phyloP scores from a whole-genome alignment of 2,888 invertebrate species.

The Syritta pipiens region DNA sequence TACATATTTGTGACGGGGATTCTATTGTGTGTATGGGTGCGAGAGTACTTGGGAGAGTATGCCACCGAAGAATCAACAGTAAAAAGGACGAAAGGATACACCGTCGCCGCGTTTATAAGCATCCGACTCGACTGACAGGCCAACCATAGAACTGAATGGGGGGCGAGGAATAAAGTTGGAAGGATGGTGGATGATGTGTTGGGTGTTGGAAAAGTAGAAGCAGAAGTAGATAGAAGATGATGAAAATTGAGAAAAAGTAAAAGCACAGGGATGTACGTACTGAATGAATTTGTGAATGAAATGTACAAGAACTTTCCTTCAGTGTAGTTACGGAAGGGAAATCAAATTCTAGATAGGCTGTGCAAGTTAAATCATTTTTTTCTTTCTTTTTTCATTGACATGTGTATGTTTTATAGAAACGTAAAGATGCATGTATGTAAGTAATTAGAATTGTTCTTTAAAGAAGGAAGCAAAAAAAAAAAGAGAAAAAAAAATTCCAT shows the following conservation, averaged over 20 bases:
- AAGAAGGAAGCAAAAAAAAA: too few species aligned
- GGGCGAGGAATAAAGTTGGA: constrained; percentile 31
- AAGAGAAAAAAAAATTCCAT: too few species aligned
- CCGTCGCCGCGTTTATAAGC: constrained; percentile 37
- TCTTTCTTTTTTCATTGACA: too few species aligned
- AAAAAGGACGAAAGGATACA: constrained; percentile 49
- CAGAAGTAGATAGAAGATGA: constrained; percentile 31
- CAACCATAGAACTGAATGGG: constrained; percentile 8
- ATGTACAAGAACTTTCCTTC: too few species aligned
- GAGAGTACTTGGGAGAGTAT: constrained; percentile 44
- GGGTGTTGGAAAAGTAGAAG: neutral
- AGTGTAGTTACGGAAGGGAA: too few species aligned
- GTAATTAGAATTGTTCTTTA: neutral
- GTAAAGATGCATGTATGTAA: neutral
- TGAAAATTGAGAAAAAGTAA: constrained; percentile 47
- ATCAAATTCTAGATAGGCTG: too few species aligned
- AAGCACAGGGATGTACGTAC: constrained; percentile 54
- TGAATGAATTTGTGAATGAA: constrained; percentile 47
- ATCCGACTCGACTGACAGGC: constrained; percentile 57
- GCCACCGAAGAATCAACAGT: constrained; percentile 57
- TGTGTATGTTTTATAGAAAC: too few species aligned
- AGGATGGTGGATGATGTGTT: neutral
- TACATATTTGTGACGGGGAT: constrained; percentile 22
- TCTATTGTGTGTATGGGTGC: neutral
- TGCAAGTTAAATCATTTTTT: too few species aligned